Evolutionary conservation across 2,113 vertebrate genomes (phyloP).

Genomic region (Hydrolagus affinis): DNA sequence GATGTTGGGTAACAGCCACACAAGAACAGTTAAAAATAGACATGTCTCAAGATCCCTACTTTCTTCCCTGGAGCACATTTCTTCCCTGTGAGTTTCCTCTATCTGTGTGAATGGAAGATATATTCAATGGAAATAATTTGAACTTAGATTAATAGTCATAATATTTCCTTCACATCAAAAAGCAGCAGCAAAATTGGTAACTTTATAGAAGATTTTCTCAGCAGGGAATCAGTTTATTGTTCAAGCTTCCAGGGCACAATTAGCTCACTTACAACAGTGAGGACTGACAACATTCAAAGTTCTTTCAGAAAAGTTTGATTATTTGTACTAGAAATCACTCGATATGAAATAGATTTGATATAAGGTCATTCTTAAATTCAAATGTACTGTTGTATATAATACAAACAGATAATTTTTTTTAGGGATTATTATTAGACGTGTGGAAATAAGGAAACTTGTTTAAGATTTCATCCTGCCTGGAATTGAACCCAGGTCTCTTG

Average conservation of each 20-base stretch:
- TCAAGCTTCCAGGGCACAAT: not conserved
- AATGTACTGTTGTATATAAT: not conserved
- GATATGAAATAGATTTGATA: not conserved
- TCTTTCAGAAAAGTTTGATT: not conserved
- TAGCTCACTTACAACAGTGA: not conserved
- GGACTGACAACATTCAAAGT: not conserved
- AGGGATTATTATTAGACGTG: too few relatives aligned
- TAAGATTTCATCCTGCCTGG: too few relatives aligned
- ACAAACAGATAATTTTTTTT: too few relatives aligned
- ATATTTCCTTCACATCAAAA: not conserved
- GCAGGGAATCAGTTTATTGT: constrained; percentile 6
- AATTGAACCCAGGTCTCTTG: too few relatives aligned
- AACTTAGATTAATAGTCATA: not conserved
- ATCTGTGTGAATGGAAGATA: too few relatives aligned
- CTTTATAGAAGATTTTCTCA: not conserved
- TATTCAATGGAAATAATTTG: too few relatives aligned
- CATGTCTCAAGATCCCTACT: too few relatives aligned
- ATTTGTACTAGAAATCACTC: not conserved
- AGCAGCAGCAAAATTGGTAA: not conserved
- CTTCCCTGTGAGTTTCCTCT: too few relatives aligned
- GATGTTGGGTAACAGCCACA: too few relatives aligned
- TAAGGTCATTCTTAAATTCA: not conserved
- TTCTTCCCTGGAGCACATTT: too few relatives aligned
- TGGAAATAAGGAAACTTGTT: too few relatives aligned
- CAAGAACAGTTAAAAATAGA: too few relatives aligned